Evolutionary conservation across 2,797 vertebrate genomes (phyloP).

Genomic region (Taenioides sp.): DNA sequence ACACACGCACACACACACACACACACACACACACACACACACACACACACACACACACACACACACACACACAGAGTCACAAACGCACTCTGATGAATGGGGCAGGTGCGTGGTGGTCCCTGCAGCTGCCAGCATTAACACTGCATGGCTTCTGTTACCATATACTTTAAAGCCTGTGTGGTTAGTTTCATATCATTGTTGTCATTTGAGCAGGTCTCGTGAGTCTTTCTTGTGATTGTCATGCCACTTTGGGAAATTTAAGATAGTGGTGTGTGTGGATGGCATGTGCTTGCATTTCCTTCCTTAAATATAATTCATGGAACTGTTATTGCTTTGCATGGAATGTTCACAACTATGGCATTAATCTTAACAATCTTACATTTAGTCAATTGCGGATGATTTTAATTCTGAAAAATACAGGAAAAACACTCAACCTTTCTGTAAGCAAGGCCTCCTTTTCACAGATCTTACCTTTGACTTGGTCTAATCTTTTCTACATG

Average conservation of each 20-base stretch:
- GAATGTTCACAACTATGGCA: too few species aligned
- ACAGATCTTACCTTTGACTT: background rate
- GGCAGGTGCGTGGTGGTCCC: constrained; percentile 15
- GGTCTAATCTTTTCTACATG: too few species aligned
- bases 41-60: background rate
- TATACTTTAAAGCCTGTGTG: background rate
- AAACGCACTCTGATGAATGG: constrained; percentile 20
- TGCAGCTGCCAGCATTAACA: background rate
- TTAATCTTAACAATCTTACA: too few species aligned
- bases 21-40: background rate
- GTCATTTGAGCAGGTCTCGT: constrained; percentile 39
- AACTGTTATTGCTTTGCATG: too few species aligned
- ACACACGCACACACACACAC: constrained; percentile 8
- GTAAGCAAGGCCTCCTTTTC: too few species aligned
- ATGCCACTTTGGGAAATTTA: constrained; percentile 11
- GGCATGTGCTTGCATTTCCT: constrained; percentile 37
- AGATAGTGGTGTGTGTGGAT: constrained; percentile 1
- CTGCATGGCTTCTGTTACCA: background rate
- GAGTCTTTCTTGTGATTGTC: constrained; percentile 57
- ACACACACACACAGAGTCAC: constrained; percentile 11
- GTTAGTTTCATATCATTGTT: background rate
- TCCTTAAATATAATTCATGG: constrained; percentile 7
- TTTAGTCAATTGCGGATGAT: too few species aligned
- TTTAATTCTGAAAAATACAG: too few species aligned
- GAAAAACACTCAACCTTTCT: too few species aligned